Base-by-base conservation (phyloP, 2,888 invertebrate species). In the Ochropacha duplaris region DNA sequence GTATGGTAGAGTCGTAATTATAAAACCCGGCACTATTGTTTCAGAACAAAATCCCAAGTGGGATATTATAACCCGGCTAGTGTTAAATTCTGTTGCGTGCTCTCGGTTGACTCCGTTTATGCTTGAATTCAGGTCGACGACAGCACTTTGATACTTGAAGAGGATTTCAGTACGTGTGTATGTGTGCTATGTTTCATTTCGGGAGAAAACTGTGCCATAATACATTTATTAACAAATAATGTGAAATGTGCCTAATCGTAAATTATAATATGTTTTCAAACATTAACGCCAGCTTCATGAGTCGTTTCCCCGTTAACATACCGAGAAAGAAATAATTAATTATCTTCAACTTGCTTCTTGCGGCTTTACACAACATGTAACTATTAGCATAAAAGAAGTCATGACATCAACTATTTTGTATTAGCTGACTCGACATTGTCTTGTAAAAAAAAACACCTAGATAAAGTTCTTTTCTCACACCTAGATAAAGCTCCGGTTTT, bases 1-100 rank as follows among this genome's bases (percentile, higher is more conserved):
- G 55, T 58, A 56, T 65, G 64, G 63, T 64, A 66, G 63, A 71
- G 58, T 68, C 61, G 65, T 65, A 59, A 65, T 65, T 62, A 59
- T 59, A 59, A 57, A 60, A 62, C 57, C n/a, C 36, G n/a, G 67
- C 69, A 64, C 56, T 71, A 70, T 75, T 73, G 70, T 76, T 78
- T 72, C 69, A 62, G 71, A 66, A 63, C 62, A 49, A 65, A 69
- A 61, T 81, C 81, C 78, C 79, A 63, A 57, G 72, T 55, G 77
- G 64, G 64, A 57, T 76, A 74, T 79, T 78, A 79, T 64, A 26
- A 24, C n/a, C 70, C 68, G 69, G 66, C 61, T 67, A 71, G 70
- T 68, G 71, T 66, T 69, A 60, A 14, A 66, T 72, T 68, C 64
- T 64, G 59, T 74, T 71, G 69, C 70, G 61, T 66, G 65, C 62